Base-by-base conservation (phyloP, 64 coral and sea anemone species). In the Montipora efflorescens region DNA sequence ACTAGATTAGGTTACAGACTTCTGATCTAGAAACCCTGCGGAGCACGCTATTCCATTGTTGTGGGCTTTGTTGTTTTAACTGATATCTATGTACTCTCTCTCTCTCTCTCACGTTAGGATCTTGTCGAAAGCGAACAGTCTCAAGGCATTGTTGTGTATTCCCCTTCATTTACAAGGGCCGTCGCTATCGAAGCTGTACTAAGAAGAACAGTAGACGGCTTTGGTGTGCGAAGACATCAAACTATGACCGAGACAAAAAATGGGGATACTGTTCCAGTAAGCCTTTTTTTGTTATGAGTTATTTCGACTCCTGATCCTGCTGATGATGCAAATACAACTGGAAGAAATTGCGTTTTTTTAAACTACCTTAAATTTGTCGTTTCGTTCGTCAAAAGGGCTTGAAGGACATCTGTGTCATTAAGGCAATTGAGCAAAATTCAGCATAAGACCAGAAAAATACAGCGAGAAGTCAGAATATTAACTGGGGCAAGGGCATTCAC, bases 171-270 rank as follows among this genome's bases (percentile, higher is more conserved):
- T 95, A 95, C 81, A 77, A 74, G n/a, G 88, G 88, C 2, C 75
- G 74, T 43, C 46, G n/a, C 22, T 95, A 95, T 51, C 61, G 76
- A 46, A 68, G 80, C 59, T 95, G 93, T 75, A 87, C 89, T 3
- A 70, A 6, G 25, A 80, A 59, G 10, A 20, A 81, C 6, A 74
- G 64, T 47, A 79, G 78, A 55, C 57, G 59, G 13, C 75, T 76
- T 79, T 95, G 94, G 94, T 95, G 94, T 61, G 81, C 94, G 71
- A 48, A 78, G 5, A 95, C 94, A 22, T 61, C 89, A 3, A 95
- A 81, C 94, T 95, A 88, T 50, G 94, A 95, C 16, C 18, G 84
- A 7, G 76, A 95, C 76, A 88, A 47, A 18, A 61, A 66, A 15
- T 82, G 76, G 64, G 94, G 82, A 18, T 72, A 90, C 67, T 91